Base-by-base conservation (phyloP, 2,797 vertebrate genomes). In the Anniella stebbinsi region DNA sequence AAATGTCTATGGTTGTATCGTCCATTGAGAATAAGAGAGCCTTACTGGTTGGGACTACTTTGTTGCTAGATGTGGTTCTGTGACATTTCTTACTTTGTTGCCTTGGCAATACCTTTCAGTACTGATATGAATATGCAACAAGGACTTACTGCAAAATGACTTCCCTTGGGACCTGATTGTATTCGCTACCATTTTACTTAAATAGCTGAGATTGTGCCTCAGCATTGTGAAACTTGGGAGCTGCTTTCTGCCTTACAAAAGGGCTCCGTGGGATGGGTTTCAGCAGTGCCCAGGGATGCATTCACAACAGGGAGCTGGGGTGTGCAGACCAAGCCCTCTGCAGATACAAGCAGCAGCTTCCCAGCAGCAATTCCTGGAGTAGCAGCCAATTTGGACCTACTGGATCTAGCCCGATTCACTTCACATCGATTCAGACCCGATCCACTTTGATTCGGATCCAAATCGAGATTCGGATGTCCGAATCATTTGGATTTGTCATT, bases 61-160 rank as follows among this genome's bases (percentile, higher is more conserved):
- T 21, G 80, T 54, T 89, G 66, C 28, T 51, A 87, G 93, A 93
- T 87, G 0, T 0, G 0, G 25, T 54, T 84, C 75, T 23, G 51
- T 87, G 88, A 75, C 90, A 90, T 87, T 90, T 88, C 77, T 7
- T 11, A 75, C 0, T 12, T 0, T 33, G 86, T 94, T 93, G 81
- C 94, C 92, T 88, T 33, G 91, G 92, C 92, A 94, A 95, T 87
- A 0, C 3, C 12, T 33, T 63, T 66, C 33, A 84, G 48, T 72
- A 87, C 45, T 80, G 63, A 57, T 81, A 80, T 83, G 86, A 36
- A 0, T 70, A 17, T 1, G 0, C 41, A 33, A 81, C 76, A 80
- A 51, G 21, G 73, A 69, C 87, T 0, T 86, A 28, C 1, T 72
- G 4, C 51, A 82, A 72, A 72, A 60, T 81, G 17, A 13, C 28